A percentile compares a stretch with the other conserved stretches of the same genome.
Conservation (phyloP, 1,140 invertebrate species). For the Drosophila persimilis region DNA sequence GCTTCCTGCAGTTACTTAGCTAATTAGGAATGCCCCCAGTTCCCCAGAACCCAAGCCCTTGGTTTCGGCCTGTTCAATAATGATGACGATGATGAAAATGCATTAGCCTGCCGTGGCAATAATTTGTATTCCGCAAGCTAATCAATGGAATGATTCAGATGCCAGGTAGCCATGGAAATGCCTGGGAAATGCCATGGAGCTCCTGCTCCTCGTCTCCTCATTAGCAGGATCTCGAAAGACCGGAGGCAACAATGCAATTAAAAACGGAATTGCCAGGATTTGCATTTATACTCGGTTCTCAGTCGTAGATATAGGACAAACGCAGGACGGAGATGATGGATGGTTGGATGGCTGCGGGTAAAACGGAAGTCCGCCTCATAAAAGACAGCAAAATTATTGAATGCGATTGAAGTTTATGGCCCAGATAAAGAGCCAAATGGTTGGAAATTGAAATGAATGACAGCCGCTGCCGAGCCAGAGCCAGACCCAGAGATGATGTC, state of each 20-base stretch:
- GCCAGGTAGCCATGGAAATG: constrained; percentile 6
- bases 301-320: neutral
- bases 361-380: constrained; percentile 23
- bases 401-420: constrained; percentile 30
- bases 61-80: constrained; percentile 5
- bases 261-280: constrained; percentile 59
- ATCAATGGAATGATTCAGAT: constrained; percentile 41
- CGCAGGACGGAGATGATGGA: no score
- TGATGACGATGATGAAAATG: constrained; percentile 43
- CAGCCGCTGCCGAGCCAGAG: neutral
- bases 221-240: constrained; percentile 27
- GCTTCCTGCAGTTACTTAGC: constrained; percentile 43
- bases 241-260: constrained; percentile 58
- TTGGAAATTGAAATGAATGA: constrained; percentile 11
- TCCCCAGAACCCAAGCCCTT: neutral
- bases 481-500: constrained; percentile 1
- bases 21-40: constrained; percentile 55
- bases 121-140: constrained; percentile 38
- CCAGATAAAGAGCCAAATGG: constrained; percentile 10
- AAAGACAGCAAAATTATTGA: constrained; percentile 37
- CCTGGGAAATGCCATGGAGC: constrained; percentile 15
- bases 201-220: constrained; percentile 12
- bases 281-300: constrained; percentile 38
- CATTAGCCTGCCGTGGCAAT: constrained; percentile 40
- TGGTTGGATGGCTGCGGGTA: neutral